Percentiles rank a stretch among this genome's conserved stretches.
Conservation (phyloP, 2,888 invertebrate genomes). For the Drosophila maculinotata region DNA sequence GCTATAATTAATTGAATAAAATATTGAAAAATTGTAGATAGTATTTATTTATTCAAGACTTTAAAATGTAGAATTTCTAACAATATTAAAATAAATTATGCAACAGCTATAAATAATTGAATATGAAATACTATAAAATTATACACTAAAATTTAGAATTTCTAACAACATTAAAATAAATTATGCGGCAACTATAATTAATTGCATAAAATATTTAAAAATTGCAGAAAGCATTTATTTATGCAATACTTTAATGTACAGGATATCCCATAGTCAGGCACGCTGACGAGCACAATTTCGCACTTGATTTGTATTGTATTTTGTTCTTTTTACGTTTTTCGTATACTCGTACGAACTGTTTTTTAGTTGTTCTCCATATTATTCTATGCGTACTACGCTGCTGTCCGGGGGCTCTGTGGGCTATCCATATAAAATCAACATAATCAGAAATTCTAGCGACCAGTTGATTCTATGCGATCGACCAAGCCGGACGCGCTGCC, state of each 20-base stretch:
- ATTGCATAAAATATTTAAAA: no score
- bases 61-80: no score
- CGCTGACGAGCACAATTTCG: constrained; percentile 18
- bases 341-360: constrained; percentile 47
- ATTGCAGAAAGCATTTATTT: background rate
- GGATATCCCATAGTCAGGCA: constrained; percentile 14
- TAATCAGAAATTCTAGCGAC: constrained; percentile 78
- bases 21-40: no score
- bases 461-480: constrained; percentile 79
- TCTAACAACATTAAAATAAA: no score
- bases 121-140: no score
- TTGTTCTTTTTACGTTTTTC: constrained; percentile 75
- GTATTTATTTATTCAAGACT: no score
- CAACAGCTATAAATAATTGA: no score
- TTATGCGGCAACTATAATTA: no score
- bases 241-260: background rate
- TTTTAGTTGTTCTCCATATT: constrained; percentile 61
- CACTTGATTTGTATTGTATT: constrained; percentile 54
- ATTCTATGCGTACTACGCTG: constrained; percentile 70
- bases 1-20: no score
- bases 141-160: no score
- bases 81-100: no score
- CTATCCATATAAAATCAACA: constrained; percentile 82
- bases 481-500: constrained; percentile 59
- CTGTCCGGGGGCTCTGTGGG: constrained; percentile 29